These are phyloP conservation scores for Calliopum simillimum DNA, from an alignment of 2,888 invertebrate genomes.

Conservation along the genomic window DNA sequence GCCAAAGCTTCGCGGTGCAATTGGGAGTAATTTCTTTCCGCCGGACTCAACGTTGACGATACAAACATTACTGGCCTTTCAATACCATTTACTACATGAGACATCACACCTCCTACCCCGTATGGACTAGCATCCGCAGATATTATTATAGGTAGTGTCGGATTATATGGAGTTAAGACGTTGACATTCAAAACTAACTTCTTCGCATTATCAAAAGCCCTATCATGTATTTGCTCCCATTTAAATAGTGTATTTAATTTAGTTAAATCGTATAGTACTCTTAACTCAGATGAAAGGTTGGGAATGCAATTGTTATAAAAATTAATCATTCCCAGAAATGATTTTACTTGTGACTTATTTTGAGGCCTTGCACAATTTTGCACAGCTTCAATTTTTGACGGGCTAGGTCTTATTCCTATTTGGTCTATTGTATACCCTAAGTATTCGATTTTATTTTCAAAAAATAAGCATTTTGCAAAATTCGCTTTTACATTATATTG, in stretches of 20 bases:
- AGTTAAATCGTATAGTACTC: no score
- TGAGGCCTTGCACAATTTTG: neutral
- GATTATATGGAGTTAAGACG: no score
- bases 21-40: neutral
- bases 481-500: conserved; percentile 33
- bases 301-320: neutral
- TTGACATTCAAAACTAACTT: no score
- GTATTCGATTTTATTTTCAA: conserved; percentile 18
- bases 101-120: conserved; percentile 1
- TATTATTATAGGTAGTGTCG: no score
- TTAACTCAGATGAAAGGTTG: neutral
- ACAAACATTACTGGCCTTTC: neutral
- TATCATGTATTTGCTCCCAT: neutral
- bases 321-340: neutral
- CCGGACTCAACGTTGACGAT: neutral
- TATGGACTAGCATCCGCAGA: neutral
- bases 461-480: conserved; percentile 32
- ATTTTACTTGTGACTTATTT: conserved; percentile 10
- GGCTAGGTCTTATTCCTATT: conserved; percentile 5
- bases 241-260: neutral
- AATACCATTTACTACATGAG: no score
- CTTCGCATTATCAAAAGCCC: neutral
- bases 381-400: conserved; percentile 22
- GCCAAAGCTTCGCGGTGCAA: no score
- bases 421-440: conserved; percentile 28